Evolutionary conservation across 2,113 vertebrate species (phyloP).

Genomic region (Nestor notabilis): DNA sequence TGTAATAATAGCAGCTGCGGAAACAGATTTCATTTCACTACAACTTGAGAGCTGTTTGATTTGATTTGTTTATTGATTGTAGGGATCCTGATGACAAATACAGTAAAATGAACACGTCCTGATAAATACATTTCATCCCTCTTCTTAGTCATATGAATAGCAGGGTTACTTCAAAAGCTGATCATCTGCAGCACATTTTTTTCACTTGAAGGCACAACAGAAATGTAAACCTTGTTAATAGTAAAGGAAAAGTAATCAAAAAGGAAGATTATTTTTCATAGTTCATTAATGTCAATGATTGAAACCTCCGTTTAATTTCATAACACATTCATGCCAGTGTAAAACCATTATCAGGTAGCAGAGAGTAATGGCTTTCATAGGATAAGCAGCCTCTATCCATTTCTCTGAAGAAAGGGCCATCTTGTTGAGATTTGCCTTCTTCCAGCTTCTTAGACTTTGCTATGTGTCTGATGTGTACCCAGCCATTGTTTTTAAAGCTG

Average conservation of each 20-base stretch:
- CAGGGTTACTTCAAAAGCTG: neutral
- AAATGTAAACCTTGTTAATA: neutral
- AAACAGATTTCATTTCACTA: neutral
- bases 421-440: neutral
- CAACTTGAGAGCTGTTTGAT: neutral
- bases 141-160: neutral
- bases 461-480: neutral
- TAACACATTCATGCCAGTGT: neutral
- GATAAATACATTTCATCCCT: neutral
- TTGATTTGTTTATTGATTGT: neutral
- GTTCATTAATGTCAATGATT: neutral
- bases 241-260: neutral
- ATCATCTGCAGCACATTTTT: neutral
- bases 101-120: neutral
- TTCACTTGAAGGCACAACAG: neutral
- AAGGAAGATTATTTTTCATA: neutral
- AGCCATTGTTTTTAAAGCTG: neutral
- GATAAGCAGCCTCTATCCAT: neutral
- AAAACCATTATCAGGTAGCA: neutral
- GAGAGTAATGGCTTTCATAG: neutral
- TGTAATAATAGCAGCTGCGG: neutral
- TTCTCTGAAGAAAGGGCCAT: neutral
- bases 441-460: neutral
- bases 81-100: neutral
- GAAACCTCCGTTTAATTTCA: neutral